Conservation (phyloP, 2,888 invertebrate species). For the Oscheius onirici region DNA sequence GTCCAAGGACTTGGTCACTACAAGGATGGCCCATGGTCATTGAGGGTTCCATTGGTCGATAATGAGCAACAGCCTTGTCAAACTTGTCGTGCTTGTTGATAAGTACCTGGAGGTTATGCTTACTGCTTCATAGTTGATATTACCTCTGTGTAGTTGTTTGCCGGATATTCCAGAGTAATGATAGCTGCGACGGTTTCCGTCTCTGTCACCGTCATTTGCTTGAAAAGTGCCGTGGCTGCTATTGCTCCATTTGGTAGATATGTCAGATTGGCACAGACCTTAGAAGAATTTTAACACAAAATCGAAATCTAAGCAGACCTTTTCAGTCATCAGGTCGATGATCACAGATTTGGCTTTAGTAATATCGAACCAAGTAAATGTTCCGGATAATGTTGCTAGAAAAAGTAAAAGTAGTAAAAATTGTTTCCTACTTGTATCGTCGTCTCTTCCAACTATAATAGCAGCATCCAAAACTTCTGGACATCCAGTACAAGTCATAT, state of each 20-base stretch:
- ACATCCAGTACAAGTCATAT: constrained; percentile 42
- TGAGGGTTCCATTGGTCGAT: constrained; percentile 49
- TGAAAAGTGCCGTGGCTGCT: constrained; percentile 48
- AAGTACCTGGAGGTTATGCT: too few relatives aligned
- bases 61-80: constrained; percentile 42
- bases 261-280: constrained; percentile 54
- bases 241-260: constrained; percentile 52
- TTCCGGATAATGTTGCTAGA: constrained; percentile 47
- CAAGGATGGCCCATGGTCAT: constrained; percentile 56
- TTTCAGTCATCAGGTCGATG: constrained; percentile 54
- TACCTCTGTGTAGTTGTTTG: constrained; percentile 60
- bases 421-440: constrained; percentile 28
- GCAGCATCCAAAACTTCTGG: constrained; percentile 53
- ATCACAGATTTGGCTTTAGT: constrained; percentile 46
- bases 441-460: constrained; percentile 54
- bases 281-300: background rate
- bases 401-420: background rate
- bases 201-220: constrained; percentile 40
- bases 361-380: constrained; percentile 55
- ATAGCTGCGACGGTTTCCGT: constrained; percentile 52
- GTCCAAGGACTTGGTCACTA: constrained; percentile 54
- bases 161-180: constrained; percentile 59
- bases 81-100: constrained; percentile 53
- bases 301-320: constrained; percentile 34
- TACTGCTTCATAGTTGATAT: too few relatives aligned